A percentile compares a stretch with the other conserved stretches of the same genome.
Evolutionary conservation across 2,113 vertebrate species (phyloP).

Genomic region (Pseudopipra pipra): DNA sequence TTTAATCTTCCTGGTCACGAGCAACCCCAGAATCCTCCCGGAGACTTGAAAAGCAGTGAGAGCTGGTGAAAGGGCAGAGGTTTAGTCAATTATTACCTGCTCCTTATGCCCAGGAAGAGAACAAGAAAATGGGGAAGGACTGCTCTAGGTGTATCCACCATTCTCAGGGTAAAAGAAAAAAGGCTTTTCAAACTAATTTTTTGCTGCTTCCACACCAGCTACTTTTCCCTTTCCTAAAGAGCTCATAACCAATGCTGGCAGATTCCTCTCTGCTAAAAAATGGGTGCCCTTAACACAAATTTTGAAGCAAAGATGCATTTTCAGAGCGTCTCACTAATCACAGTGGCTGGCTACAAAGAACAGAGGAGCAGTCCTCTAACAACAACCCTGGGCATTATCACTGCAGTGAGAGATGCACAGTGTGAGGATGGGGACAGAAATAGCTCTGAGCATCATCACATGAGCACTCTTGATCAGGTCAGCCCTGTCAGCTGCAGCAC

Average conservation of each 20-base stretch:
- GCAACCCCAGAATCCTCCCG: not conserved
- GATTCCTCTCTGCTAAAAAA: not conserved
- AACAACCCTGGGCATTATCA: not conserved
- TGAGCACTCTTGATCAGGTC: not conserved
- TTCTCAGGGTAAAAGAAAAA: not conserved
- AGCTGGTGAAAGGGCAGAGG: not conserved
- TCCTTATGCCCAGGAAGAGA: not conserved
- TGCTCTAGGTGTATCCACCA: not conserved
- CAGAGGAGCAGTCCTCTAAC: not conserved
- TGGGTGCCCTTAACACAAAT: not conserved
- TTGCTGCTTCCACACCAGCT: not conserved
- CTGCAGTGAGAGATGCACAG: not conserved
- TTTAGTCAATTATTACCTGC: not conserved
- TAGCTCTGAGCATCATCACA: not conserved
- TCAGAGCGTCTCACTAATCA: not conserved
- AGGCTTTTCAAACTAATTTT: not conserved
- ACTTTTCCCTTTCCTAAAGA: not conserved
- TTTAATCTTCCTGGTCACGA: not conserved
- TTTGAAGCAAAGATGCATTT: not conserved
- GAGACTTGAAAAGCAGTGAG: not conserved
- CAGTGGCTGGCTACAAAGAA: not conserved
- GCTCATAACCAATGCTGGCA: not conserved
- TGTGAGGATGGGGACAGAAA: not conserved
- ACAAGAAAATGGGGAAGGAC: not conserved
- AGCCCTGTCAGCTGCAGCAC: not conserved